Evolutionary conservation across 1,140 invertebrate species (phyloP).

Genomic region (Zaprionus kolodkinae): DNA sequence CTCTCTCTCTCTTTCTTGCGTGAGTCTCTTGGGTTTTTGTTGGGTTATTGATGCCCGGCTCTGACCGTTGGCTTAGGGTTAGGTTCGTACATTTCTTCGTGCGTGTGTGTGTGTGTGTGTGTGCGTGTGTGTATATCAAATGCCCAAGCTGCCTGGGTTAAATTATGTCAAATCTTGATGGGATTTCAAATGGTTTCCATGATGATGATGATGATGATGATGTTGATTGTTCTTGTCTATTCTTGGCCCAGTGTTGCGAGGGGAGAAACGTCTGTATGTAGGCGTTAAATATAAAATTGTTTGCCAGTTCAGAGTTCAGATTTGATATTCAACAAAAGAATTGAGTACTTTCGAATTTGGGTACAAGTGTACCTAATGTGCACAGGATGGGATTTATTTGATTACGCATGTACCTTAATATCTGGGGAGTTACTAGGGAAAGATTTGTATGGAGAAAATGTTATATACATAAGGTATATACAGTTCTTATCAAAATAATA

Average conservation of each 20-base stretch:
- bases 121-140: conserved; percentile 37
- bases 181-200: conserved; percentile 61
- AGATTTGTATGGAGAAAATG: neutral
- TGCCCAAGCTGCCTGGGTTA: conserved; percentile 21
- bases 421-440: neutral
- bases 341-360: neutral
- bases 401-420: neutral
- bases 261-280: conserved; percentile 7
- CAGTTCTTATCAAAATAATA: no score
- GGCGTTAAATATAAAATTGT: neutral
- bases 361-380: neutral
- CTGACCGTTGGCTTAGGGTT: conserved; percentile 78
- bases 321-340: neutral
- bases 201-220: conserved; percentile 3
- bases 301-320: neutral
- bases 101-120: conserved; percentile 14
- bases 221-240: conserved; percentile 4
- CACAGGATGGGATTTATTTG: neutral
- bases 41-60: conserved; percentile 77
- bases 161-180: conserved; percentile 82
- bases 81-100: conserved; percentile 58
- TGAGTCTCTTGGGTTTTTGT: conserved; percentile 43
- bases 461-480: no score
- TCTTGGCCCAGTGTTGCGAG: neutral
- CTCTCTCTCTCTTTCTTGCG: conserved; percentile 25